Evolutionary conservation across 2,888 invertebrate species (phyloP).

Genomic region (Diadegma fenestrale): DNA sequence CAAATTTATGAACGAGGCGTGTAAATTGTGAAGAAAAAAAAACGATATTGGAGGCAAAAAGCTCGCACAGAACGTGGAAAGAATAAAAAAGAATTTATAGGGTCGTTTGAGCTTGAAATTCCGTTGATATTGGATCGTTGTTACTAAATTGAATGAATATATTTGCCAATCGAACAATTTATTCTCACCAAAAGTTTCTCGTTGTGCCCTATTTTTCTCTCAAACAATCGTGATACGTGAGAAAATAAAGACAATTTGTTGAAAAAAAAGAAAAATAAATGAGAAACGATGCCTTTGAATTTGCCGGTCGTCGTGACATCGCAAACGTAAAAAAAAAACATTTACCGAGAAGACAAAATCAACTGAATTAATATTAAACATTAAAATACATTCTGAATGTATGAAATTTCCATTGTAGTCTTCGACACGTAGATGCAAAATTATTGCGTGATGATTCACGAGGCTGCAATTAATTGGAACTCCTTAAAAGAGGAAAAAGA

Average conservation of each 20-base stretch:
- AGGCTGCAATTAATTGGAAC: constrained; percentile 35
- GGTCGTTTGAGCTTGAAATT: constrained; percentile 51
- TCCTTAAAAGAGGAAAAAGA: constrained; percentile 9
- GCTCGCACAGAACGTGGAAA: neutral
- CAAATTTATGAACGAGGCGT: constrained; percentile 50
- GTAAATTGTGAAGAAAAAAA: neutral
- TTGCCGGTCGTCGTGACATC: constrained; percentile 73
- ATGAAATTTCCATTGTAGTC: constrained; percentile 43
- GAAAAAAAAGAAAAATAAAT: constrained; percentile 24
- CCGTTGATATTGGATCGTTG: constrained; percentile 60
- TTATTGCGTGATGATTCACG: constrained; percentile 68
- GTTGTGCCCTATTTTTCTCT: constrained; percentile 49
- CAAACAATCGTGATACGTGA: constrained; percentile 60
- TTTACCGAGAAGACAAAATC: constrained; percentile 56
- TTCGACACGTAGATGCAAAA: constrained; percentile 49
- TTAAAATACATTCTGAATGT: constrained; percentile 39
- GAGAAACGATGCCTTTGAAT: constrained; percentile 76
- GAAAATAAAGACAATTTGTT: constrained; percentile 65
- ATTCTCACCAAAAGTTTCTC: constrained; percentile 59
- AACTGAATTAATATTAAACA: constrained; percentile 74
- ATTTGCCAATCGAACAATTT: constrained; percentile 50
- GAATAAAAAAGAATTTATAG: constrained; percentile 20
- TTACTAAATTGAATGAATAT: constrained; percentile 65
- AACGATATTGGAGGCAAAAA: neutral
- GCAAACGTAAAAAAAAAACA: constrained; percentile 70